A percentile compares a stretch with the other conserved stretches of the same genome.
These are phyloP conservation scores for Pinna nobilis DNA, from an alignment of 1,140 invertebrate species.

Conservation along the genomic window DNA sequence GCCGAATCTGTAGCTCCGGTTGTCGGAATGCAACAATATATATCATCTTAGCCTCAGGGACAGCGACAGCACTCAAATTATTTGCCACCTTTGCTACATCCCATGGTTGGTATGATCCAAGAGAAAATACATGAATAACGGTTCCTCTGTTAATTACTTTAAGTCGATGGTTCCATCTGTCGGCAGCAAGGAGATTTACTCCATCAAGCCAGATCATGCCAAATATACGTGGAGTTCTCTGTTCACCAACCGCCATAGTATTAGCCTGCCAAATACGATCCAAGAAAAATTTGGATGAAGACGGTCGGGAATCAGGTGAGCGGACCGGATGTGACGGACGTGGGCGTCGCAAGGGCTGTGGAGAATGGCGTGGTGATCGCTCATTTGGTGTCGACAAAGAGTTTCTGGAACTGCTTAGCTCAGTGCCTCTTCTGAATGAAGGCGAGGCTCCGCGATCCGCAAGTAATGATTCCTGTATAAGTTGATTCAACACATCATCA, in stretches of 20 bases:
- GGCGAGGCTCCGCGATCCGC: no score
- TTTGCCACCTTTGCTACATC: neutral
- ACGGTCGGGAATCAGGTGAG: no score
- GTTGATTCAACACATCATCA: neutral
- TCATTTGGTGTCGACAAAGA: no score
- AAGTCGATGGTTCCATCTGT: conserved; percentile 8
- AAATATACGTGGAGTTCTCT: neutral
- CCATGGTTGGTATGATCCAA: conserved; percentile 5
- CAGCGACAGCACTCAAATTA: neutral
- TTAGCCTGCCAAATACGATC: conserved; percentile 4
- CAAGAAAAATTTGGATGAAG: neutral
- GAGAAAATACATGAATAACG: conserved; percentile 2
- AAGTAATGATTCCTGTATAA: no score
- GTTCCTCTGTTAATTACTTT: conserved; percentile 6
- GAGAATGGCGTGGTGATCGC: no score
- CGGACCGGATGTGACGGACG: no score
- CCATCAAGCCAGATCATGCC: neutral
- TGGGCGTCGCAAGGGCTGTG: conserved; percentile 2
- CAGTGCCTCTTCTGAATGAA: neutral
- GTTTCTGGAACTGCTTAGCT: no score
- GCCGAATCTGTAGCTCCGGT: conserved; percentile 6
- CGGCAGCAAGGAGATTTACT: neutral
- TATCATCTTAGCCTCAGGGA: conserved; percentile 11
- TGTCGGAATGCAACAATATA: neutral
- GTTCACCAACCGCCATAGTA: neutral